Base-by-base conservation (phyloP, 2,888 invertebrate genomes). In the Plagodis dolabraria region DNA sequence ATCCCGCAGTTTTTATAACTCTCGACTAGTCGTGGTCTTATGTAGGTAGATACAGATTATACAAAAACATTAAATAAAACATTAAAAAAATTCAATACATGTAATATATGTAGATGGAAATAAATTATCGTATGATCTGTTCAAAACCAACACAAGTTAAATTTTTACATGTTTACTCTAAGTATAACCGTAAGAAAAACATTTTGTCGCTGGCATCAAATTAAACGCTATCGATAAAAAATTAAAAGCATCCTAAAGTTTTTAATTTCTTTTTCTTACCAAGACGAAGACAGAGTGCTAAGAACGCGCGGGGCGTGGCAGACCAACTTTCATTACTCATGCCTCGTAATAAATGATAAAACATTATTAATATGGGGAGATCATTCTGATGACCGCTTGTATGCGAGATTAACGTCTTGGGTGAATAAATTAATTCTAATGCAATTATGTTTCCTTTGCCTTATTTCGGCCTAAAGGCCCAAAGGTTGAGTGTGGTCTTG, bases 281-380 rank as follows among this genome's bases (percentile, higher is more conserved):
- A 72, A 87, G 92, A 91, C 91, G 90, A 91, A 91, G 92, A 92
- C 86, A 75, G 86, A 91, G 87, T 86, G 84, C 78, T 76, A 83
- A 72, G 80, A 81, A 80, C 83, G 83, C 79, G 84, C 84, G 83
- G 89, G 91, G 92, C 92, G 92, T 89, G 90, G 84, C 85, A 67
- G 85, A 77, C 83, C 85, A 86, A 91, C 86, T 91, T 91, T 89
- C 92, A 92, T 92, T 92, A 92, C 92, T 92, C 92, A 91, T 77
- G 75, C 78, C 79, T 80, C 78, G 83, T 92, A 89, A 92, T 91
- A 92, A 92, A 92, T 92, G 91, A 92, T 92, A 92, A 92, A 89
- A 91, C 91, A 92, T 92, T 92, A 92, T 92, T 92, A 92, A 92
- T 92, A 87, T 82, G 82, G 77, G 74, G 83, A 83, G 88, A 91